phyloP scores from a whole-genome alignment of 1,140 invertebrate genomes.

The Musca domestica region DNA sequence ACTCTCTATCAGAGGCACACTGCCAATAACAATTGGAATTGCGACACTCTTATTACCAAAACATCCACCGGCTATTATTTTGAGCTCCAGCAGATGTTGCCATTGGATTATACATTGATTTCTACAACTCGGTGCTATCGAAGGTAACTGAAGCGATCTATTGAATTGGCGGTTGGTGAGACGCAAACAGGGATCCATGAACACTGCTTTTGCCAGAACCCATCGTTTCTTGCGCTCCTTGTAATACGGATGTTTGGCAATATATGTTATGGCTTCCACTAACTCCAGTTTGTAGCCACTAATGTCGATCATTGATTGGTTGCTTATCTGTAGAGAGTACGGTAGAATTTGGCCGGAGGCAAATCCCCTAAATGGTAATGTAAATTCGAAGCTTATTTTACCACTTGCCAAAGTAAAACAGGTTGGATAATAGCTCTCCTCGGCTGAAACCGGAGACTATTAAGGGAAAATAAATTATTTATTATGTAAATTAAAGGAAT shows the following conservation, averaged over 20 bases:
- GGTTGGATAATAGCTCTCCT: constrained; percentile 35
- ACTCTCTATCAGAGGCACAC: constrained; percentile 37
- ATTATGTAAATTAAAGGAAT: not conserved
- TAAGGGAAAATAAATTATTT: not conserved
- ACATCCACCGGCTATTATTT: constrained; percentile 33
- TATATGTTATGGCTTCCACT: constrained; percentile 30
- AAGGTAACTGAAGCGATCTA: constrained; percentile 33
- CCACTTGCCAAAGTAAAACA: constrained; percentile 39
- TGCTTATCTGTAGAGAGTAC: constrained; percentile 36
- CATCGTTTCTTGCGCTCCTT: too few species aligned
- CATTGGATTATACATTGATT: constrained; percentile 32
- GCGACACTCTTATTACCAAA: too few species aligned
- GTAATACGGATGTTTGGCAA: constrained; percentile 11
- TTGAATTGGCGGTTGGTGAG: constrained; percentile 34
- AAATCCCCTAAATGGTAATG: constrained; percentile 41
- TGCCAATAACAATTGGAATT: constrained; percentile 39
- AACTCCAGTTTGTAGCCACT: constrained; percentile 31
- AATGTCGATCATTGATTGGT: constrained; percentile 36
- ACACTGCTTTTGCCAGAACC: too few species aligned
- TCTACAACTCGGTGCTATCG: constrained; percentile 51
- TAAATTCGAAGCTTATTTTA: constrained; percentile 32
- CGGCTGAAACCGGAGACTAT: constrained; percentile 27
- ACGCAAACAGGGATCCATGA: constrained; percentile 29
- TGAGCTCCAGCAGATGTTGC: constrained; percentile 28
- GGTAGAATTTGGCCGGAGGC: constrained; percentile 37